These are phyloP conservation scores for Limnephilus auricula DNA, from an alignment of 2,888 invertebrate species.

Conservation along the genomic window DNA sequence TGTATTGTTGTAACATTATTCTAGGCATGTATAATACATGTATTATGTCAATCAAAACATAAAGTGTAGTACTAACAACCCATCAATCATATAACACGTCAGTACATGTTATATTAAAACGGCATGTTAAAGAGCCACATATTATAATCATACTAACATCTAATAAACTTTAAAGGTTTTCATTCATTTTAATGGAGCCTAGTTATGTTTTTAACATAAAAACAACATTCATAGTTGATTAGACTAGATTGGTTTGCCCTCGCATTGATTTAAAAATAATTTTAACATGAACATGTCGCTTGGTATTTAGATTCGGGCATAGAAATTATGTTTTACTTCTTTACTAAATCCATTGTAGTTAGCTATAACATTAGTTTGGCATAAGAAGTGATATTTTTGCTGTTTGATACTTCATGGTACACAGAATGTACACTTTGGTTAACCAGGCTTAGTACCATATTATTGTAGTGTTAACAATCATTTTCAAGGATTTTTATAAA, in stretches of 20 bases:
- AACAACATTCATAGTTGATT: neutral
- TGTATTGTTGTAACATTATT: neutral
- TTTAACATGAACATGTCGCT: neutral
- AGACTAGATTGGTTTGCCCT: neutral
- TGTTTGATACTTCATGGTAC: neutral
- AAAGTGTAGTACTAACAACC: neutral
- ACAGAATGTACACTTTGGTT: neutral
- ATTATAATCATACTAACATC: neutral
- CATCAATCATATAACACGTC: neutral
- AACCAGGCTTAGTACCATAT: neutral
- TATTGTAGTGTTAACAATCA: too few relatives aligned
- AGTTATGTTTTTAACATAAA: neutral
- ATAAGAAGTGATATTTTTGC: constrained; percentile 42
- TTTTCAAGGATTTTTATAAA: neutral
- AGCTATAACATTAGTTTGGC: neutral
- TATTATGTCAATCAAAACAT: neutral
- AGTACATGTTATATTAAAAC: neutral
- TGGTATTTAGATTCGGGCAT: neutral
- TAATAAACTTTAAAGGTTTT: neutral
- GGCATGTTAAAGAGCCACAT: neutral
- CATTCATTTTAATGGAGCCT: neutral
- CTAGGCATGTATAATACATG: neutral
- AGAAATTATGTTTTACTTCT: neutral
- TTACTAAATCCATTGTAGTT: neutral
- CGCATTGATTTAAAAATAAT: neutral